Evolutionary conservation across 2,888 invertebrate genomes (phyloP), one percentile per base, ranked within the genome.

Genomic region (Ganaspis brasiliensis): DNA sequence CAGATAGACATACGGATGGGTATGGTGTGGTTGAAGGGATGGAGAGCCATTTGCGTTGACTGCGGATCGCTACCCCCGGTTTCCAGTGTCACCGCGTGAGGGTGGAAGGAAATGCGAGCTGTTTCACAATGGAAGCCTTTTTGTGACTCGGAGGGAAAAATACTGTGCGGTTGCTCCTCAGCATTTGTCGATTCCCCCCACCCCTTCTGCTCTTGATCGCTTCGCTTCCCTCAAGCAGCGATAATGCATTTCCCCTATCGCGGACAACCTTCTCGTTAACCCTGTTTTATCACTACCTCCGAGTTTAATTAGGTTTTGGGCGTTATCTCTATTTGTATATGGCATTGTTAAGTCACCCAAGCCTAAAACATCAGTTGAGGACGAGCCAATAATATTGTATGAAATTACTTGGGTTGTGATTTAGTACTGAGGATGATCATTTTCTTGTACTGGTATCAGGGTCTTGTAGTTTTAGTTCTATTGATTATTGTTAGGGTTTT

Each of bases 21-120:
- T n/a, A n/a, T 67, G 80, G 80, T 72, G 79, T 73, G 61, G 74
- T 35, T 52, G 76, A 72, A 55, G 70, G 80, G 76, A 87, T 93
- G 92, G 79, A 92, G 93, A 79, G 93, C 91, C 85, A 85, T 84
- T 88, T 86, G 86, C 85, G 89, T 87, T 86, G 89, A 88, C 88
- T 88, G 87, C 84, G 86, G 85, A 89, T 87, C 85, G 85, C 85
- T 84, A 86, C 85, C 86, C 89, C 86, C 86, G 86, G 86, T 87
- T 87, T 86, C 83, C 82, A 81, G 81, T 86, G 87, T 88, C 85
- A 82, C 83, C 83, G 79, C 59, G 84, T 82, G 86, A 83, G 87
- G 89, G 87, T 90, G 87, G 86, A 89, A 52, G 87, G 87, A 91
- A 91, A 91, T 86, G 88, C 88, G 88, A 87, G 85, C 86, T 87